Evolutionary conservation across 2,113 vertebrate species (phyloP).

Genomic region (Copsychus sechellarum): DNA sequence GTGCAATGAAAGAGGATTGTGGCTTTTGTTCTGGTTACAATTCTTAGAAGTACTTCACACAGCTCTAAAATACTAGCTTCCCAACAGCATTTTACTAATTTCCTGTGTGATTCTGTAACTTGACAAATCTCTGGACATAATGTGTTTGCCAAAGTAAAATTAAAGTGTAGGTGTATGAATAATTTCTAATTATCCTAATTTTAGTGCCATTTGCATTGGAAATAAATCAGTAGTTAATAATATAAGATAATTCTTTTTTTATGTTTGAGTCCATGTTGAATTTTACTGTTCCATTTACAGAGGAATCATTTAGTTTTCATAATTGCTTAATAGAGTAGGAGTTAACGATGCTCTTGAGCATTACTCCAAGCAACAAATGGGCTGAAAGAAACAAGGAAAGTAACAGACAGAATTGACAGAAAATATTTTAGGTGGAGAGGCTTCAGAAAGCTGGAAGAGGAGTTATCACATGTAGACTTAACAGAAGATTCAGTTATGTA

Average conservation of each 20-base stretch:
- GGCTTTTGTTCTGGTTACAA: neutral
- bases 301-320: neutral
- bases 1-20: neutral
- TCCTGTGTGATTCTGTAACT: neutral
- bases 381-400: neutral
- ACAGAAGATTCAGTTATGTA: neutral
- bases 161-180: neutral
- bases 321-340: neutral
- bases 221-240: neutral
- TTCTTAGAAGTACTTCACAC: neutral
- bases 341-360: neutral
- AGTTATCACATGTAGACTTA: neutral
- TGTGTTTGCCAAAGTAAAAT: neutral
- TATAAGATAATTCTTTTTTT: neutral
- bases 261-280: neutral
- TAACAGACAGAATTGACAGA: neutral
- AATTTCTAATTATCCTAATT: neutral
- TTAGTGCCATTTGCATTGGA: neutral
- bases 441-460: neutral
- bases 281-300: neutral
- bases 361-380: neutral
- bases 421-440: neutral
- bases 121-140: neutral
- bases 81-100: neutral
- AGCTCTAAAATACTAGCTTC: neutral